phyloP scores from a whole-genome alignment of 2,888 invertebrate genomes.

The Erpobdella octoculata region DNA sequence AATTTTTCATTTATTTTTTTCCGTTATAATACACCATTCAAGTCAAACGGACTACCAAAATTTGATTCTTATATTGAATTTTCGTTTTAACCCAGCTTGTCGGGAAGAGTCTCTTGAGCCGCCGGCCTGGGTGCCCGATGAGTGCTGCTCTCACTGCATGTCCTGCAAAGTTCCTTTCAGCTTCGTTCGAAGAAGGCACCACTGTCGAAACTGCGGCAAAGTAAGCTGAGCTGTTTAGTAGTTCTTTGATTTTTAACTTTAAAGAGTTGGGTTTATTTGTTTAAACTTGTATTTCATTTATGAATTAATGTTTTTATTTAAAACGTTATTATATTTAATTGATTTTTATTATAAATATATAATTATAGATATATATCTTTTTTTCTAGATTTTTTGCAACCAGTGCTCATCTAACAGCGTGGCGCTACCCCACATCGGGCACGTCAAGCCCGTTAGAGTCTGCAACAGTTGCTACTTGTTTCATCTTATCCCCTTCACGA shows the following conservation, averaged over 20 bases:
- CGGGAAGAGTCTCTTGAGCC: conserved; percentile 3
- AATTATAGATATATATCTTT: not conserved
- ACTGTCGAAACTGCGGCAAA: conserved; percentile 89
- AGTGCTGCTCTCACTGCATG: conserved; percentile 82
- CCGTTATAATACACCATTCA: no score
- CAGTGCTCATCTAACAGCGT: conserved; percentile 86
- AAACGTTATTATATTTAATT: no score
- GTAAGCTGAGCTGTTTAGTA: no score
- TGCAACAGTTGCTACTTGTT: conserved; percentile 78
- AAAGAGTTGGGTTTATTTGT: no score
- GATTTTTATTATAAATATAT: no score
- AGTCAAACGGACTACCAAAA: no score
- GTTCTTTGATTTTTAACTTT: no score
- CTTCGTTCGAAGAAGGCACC: conserved; percentile 85
- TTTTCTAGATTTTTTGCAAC: conserved; percentile 76
- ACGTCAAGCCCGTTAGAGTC: conserved; percentile 83
- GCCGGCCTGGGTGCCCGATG: conserved; percentile 76
- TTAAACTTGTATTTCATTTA: no score
- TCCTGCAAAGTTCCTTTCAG: conserved; percentile 85
- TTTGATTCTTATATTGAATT: no score
- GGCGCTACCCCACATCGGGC: conserved; percentile 83
- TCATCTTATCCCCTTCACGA: conserved; percentile 62
- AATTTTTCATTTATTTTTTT: no score
- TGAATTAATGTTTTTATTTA: no score
- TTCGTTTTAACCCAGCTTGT: not conserved